Base-by-base conservation (phyloP, 2,113 vertebrate genomes). In the Lycaon pictus region DNA sequence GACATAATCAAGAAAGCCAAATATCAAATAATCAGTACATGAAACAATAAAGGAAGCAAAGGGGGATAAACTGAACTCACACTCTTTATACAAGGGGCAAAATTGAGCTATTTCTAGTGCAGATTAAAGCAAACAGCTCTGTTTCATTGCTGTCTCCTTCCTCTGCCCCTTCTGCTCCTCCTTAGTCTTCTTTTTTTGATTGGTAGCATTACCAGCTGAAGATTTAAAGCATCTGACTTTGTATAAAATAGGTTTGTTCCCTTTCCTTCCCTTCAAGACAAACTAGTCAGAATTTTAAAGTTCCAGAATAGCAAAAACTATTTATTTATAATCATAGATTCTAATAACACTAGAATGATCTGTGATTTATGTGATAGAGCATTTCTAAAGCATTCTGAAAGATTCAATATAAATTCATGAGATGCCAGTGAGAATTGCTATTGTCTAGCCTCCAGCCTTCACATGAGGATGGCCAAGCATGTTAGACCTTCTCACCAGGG, bases 351-450 rank as follows among this genome's bases (percentile, higher is more conserved):
- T 53, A 72, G 88, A 95, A 88, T 79, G 51, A 82, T 53, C 55
- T 90, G 20, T 88, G 83, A 83, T 97, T 90, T 96, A 92, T 89
- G 83, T 53, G 43, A 87, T 56, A 23, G 43, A 87, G 3, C 32
- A 71, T 84, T 83, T 97, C 96, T 43, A 95, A 84, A 80, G 10
- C n/a, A 43, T 81, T 91, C 72, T 97, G 72, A 82, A 71, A 77
- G 62, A 92, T 96, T 88, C 88, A 92, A 69, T 97, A 88, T 95
- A 90, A 96, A 96, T 97, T 96, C 81, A 88, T 94, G 94, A 96
- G 83, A 62, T 89, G 43, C 35, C 35, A 69, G 19, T 93, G 88
- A 98, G 93, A 81, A 69, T 69, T 86, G 32, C 74, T 53, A 43
- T 48, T 65, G 29, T 92, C 51, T 32, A n/a, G 1, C 69, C 23